These are phyloP conservation scores for Anabas testudineus DNA, from an alignment of 2,797 vertebrate species.

Conservation along the genomic window DNA sequence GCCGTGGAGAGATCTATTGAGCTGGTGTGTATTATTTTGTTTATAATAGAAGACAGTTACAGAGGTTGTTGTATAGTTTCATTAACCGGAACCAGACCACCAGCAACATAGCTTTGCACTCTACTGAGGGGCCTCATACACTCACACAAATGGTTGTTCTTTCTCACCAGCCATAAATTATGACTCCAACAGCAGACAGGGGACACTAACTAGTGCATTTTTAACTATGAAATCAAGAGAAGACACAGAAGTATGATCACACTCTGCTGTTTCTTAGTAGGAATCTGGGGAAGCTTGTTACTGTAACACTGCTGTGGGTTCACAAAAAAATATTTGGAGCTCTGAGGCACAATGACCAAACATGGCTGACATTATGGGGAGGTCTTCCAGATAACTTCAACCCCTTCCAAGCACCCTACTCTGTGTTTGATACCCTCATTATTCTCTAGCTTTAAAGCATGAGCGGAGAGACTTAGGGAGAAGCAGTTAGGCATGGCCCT, in stretches of 20 bases:
- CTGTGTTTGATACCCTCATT: conserved; percentile 65
- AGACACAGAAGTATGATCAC: conserved; percentile 22
- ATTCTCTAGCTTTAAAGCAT: conserved; percentile 48
- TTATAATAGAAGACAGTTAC: conserved; percentile 38
- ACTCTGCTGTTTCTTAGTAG: conserved; percentile 40
- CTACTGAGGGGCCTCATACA: conserved; percentile 1
- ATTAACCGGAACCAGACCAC: conserved; percentile 48
- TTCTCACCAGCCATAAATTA: conserved; percentile 38
- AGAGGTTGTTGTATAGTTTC: conserved; percentile 20
- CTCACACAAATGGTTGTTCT: conserved; percentile 11
- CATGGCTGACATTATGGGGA: conserved; percentile 61
- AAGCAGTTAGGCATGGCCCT: conserved; percentile 27
- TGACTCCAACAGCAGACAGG: conserved; percentile 15
- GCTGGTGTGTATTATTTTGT: conserved; percentile 34
- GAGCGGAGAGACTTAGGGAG: conserved; percentile 14
- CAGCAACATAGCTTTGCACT: conserved; percentile 22
- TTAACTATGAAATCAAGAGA: conserved; percentile 29
- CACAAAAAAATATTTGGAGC: conserved; percentile 49
- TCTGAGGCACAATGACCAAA: conserved; percentile 71
- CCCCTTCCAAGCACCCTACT: conserved; percentile 58
- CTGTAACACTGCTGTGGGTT: conserved; percentile 55
- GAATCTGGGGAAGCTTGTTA: conserved; percentile 40
- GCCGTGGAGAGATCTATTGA: conserved; percentile 22
- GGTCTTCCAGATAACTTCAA: conserved; percentile 50
- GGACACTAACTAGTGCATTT: conserved; percentile 36